These are phyloP conservation scores for Lasioglossum baleicum DNA, from an alignment of 1,140 invertebrate species.

Conservation along the genomic window DNA sequence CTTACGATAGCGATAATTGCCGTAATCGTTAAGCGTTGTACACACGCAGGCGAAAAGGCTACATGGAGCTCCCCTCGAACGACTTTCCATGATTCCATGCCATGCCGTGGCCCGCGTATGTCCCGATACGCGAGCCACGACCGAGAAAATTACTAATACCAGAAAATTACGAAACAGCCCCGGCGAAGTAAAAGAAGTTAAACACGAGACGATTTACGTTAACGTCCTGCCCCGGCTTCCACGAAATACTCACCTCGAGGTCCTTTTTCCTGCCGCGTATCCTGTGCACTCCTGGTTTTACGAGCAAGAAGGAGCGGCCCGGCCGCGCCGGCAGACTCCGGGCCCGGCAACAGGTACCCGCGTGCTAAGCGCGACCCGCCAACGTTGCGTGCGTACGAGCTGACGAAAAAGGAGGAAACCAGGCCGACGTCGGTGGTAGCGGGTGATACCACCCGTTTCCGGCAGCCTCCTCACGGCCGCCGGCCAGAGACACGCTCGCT, in stretches of 20 bases:
- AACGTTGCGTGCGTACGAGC: constrained; percentile 59
- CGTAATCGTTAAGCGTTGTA: constrained; percentile 34
- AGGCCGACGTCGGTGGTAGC: constrained; percentile 66
- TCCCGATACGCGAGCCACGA: background rate
- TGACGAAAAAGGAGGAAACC: constrained; percentile 65
- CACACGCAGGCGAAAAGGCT: constrained; percentile 12
- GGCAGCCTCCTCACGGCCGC: constrained; percentile 43
- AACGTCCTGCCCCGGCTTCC: constrained; percentile 37
- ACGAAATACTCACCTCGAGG: constrained; percentile 41
- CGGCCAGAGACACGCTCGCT: too few relatives aligned
- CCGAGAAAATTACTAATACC: constrained; percentile 36
- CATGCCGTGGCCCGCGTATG: background rate
- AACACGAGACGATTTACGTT: constrained; percentile 45
- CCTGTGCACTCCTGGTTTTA: constrained; percentile 37
- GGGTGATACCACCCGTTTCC: constrained; percentile 75
- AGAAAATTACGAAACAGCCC: constrained; percentile 40
- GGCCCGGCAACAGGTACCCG: constrained; percentile 28
- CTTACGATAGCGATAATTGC: constrained; percentile 33
- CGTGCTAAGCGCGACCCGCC: constrained; percentile 18
- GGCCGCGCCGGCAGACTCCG: constrained; percentile 13
- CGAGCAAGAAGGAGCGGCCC: constrained; percentile 41
- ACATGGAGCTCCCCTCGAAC: background rate
- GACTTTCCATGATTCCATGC: constrained; percentile 31
- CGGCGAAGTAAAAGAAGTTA: constrained; percentile 43
- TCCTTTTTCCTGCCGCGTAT: constrained; percentile 45